phyloP scores from a whole-genome alignment of 2,797 vertebrate species.

The Cynopterus sphinx region DNA sequence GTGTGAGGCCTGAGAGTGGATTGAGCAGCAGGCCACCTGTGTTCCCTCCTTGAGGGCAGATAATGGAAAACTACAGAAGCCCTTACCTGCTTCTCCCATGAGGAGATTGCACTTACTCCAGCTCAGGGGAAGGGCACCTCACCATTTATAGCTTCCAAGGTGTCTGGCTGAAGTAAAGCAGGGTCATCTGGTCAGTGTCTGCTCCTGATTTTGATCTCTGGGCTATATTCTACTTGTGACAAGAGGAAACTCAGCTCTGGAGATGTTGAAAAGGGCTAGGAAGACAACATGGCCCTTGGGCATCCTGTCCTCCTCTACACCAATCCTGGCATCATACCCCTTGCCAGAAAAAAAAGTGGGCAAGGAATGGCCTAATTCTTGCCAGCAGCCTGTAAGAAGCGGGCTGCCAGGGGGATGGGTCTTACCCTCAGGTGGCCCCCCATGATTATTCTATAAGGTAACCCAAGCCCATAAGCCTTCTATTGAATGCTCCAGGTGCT shows the following conservation, averaged over 20 bases:
- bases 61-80: neutral
- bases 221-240: neutral
- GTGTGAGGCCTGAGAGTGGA: neutral
- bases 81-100: neutral
- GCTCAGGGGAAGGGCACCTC: neutral
- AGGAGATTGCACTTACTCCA: neutral
- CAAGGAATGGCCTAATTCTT: neutral
- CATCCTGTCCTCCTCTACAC: neutral
- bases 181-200: conserved; percentile 22
- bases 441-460: neutral
- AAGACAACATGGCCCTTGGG: neutral
- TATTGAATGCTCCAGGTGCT: neutral
- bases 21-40: neutral
- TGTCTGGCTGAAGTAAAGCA: neutral
- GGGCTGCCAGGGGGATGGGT: neutral
- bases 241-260: conserved; percentile 14
- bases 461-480: neutral
- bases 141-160: neutral
- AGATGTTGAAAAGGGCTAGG: neutral
- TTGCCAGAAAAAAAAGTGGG: neutral
- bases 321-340: neutral
- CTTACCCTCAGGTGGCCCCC: neutral
- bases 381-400: neutral
- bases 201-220: conserved; percentile 5
- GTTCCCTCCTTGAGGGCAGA: neutral